Evolutionary conservation across 2,797 vertebrate species (phyloP).

Genomic region (Darevskia mixta): DNA sequence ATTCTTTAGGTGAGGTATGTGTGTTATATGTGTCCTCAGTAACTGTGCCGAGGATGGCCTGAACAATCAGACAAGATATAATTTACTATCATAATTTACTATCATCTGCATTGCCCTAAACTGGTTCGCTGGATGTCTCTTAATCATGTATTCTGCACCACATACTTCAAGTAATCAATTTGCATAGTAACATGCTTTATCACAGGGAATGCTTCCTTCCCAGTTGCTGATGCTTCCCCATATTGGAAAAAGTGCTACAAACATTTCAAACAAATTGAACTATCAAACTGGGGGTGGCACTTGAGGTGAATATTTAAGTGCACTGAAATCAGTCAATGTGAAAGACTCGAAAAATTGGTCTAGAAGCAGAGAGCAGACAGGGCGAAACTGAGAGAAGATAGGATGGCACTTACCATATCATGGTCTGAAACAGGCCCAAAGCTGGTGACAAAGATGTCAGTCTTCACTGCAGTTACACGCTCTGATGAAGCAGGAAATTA

Average conservation of each 20-base stretch:
- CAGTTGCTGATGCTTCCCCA: not conserved
- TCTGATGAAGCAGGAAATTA: conserved; percentile 97
- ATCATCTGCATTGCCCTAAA: not conserved
- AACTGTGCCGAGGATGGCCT: not conserved
- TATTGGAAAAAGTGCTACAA: not conserved
- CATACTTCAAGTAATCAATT: not conserved
- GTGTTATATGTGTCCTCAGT: not conserved
- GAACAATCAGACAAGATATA: not conserved
- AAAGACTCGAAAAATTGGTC: conserved; percentile 38
- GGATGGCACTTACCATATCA: conserved; percentile 91
- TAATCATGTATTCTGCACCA: not conserved
- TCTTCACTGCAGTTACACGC: conserved; percentile 99
- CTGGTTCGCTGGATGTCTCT: not conserved
- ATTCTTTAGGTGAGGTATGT: not conserved
- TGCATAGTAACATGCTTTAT: not conserved
- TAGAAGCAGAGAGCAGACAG: not conserved
- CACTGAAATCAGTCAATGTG: conserved; percentile 43
- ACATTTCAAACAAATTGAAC: not conserved
- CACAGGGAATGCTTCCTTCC: not conserved
- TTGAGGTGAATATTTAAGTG: conserved; percentile 34
- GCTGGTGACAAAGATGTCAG: conserved; percentile 99
- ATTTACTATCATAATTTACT: not conserved
- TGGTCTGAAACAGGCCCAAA: conserved; percentile 99
- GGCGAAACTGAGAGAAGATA: conserved; percentile 24
- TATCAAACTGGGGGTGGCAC: not conserved